These are phyloP conservation scores for Trigoniulus corallinus DNA, from an alignment of 1,140 invertebrate genomes.

Conservation along the genomic window DNA sequence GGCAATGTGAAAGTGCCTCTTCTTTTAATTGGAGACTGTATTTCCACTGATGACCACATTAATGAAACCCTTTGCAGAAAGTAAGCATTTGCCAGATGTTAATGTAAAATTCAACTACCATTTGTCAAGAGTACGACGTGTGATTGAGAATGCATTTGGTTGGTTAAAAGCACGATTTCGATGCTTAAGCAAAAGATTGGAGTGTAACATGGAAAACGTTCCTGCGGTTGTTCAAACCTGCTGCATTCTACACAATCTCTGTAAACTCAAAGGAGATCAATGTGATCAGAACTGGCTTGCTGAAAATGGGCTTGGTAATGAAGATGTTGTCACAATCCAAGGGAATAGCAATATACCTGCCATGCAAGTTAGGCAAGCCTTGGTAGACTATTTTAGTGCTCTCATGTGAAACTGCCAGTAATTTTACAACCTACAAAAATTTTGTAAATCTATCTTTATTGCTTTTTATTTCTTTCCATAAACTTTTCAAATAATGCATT, in stretches of 20 bases:
- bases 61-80: not conserved
- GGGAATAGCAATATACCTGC: too few species aligned
- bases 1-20: not conserved
- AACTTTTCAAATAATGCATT: too few species aligned
- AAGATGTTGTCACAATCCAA: too few species aligned
- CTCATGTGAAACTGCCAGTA: too few species aligned
- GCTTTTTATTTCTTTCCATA: too few species aligned
- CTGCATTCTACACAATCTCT: not conserved
- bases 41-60: not conserved
- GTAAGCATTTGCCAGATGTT: not conserved
- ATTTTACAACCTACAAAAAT: too few species aligned
- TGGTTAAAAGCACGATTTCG: conserved; percentile 2
- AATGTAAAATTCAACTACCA: not conserved
- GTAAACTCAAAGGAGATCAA: not conserved
- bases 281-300: not conserved
- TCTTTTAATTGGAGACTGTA: not conserved
- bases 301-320: too few species aligned
- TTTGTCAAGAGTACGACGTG: not conserved
- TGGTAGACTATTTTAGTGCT: too few species aligned
- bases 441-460: too few species aligned
- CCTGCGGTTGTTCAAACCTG: not conserved
- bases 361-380: too few species aligned
- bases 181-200: not conserved
- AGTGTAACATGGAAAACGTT: not conserved
- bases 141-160: conserved; percentile 5